A percentile compares a stretch with the other conserved stretches of the same genome.
phyloP scores from a whole-genome alignment of 2,797 vertebrate species.

The Sylvilagus floridanus region DNA sequence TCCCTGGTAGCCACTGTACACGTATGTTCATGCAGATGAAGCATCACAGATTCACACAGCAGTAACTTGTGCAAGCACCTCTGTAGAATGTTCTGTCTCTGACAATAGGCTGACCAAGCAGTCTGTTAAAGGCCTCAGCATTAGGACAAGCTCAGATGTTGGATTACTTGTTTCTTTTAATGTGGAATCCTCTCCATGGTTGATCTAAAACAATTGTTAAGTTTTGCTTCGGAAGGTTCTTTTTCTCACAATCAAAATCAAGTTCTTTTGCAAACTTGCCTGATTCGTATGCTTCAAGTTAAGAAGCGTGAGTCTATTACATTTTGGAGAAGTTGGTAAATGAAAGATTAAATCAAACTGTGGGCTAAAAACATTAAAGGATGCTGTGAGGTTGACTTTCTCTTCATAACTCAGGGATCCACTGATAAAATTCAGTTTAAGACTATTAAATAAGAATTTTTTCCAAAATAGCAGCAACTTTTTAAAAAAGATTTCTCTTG shows the following conservation, averaged over 20 bases:
- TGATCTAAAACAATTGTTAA: background rate
- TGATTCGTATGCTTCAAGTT: background rate
- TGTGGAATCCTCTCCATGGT: background rate
- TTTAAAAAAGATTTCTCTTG: background rate
- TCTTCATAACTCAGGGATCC: background rate
- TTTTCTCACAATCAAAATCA: constrained; percentile 26
- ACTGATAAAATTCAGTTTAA: background rate
- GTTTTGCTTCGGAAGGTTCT: constrained; percentile 28
- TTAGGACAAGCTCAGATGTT: background rate
- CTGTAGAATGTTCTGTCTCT: background rate
- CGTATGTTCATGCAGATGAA: constrained; percentile 56
- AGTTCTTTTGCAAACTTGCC: background rate
- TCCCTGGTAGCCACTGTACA: background rate
- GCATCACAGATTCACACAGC: background rate
- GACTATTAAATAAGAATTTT: constrained; percentile 26
- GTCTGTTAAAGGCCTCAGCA: background rate
- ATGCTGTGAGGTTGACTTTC: background rate
- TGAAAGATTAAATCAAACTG: background rate
- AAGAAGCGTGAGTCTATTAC: background rate
- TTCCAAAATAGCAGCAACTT: constrained; percentile 5
- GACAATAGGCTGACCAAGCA: background rate
- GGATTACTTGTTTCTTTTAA: background rate
- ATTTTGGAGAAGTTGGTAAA: constrained; percentile 15
- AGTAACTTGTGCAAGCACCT: background rate
- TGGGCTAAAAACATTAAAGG: background rate